These are phyloP conservation scores for Forbesichthys agassizii DNA, from an alignment of 2,113 vertebrate species.

Conservation along the genomic window DNA sequence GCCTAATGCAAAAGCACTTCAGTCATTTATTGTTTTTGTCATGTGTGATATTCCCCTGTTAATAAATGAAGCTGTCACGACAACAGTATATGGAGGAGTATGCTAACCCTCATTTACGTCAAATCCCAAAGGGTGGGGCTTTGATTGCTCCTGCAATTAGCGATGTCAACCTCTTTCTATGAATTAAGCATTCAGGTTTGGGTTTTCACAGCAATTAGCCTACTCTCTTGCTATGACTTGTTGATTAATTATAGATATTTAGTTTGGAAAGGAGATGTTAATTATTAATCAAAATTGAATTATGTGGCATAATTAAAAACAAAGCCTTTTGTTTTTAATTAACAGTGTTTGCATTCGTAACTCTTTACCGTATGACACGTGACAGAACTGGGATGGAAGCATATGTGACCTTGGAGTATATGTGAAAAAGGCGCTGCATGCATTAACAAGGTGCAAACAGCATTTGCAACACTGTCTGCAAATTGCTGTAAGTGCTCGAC, in stretches of 20 bases:
- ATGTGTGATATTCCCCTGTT: constrained; percentile 60
- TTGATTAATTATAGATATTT: constrained; percentile 99
- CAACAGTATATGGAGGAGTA: constrained; percentile 65
- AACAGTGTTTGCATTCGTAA: constrained; percentile 50
- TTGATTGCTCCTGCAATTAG: constrained; percentile 98
- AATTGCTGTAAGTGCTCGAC: constrained; percentile 65
- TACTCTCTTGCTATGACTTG: constrained; percentile 90
- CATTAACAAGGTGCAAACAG: constrained; percentile 69
- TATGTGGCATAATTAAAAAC: constrained; percentile 91
- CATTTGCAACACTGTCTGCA: constrained; percentile 55
- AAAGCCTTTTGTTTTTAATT: constrained; percentile 73
- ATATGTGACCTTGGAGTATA: constrained; percentile 58
- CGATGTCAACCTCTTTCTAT: constrained; percentile 89
- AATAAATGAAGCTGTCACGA: constrained; percentile 78
- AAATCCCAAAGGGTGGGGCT: constrained; percentile 88
- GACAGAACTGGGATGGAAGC: constrained; percentile 23
- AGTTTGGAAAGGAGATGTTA: constrained; percentile 96
- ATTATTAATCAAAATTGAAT: constrained; percentile 99
- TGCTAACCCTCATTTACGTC: constrained; percentile 83
- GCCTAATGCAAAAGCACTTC: constrained; percentile 60
- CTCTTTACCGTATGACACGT: constrained; percentile 49
- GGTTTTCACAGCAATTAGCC: constrained; percentile 99
- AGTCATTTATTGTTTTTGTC: constrained; percentile 66
- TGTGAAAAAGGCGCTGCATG: constrained; percentile 49
- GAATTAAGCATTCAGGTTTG: constrained; percentile 98